A percentile compares a stretch with the other conserved stretches of the same genome.
phyloP scores from a whole-genome alignment of 2,888 invertebrate species.

The Drosophila melanosoma region DNA sequence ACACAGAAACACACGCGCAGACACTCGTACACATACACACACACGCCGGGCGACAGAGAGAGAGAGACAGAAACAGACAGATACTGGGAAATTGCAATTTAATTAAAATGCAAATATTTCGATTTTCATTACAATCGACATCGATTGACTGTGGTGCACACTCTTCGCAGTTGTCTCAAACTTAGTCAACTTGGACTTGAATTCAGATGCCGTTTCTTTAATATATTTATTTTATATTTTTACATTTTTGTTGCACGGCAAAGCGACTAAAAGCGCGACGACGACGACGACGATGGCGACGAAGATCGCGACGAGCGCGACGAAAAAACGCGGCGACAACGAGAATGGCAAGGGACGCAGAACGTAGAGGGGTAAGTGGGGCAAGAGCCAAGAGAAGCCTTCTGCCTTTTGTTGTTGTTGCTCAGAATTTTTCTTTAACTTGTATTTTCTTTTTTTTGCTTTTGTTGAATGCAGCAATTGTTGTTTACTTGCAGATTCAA shows the following conservation, averaged over 20 bases:
- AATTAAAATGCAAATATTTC: slow-evolving; percentile 64
- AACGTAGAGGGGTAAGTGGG: neutral
- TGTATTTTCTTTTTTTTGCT: neutral
- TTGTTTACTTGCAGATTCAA: neutral
- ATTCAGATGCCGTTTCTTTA: slow-evolving; percentile 34
- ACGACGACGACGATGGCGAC: slow-evolving; percentile 28
- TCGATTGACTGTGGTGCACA: slow-evolving; percentile 21
- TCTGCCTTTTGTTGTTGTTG: slow-evolving; percentile 7
- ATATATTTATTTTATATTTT: slow-evolving; percentile 19
- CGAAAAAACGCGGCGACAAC: slow-evolving; percentile 62
- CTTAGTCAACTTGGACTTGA: slow-evolving; percentile 24
- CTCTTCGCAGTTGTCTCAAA: slow-evolving; percentile 29
- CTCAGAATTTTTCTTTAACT: slow-evolving; percentile 26
- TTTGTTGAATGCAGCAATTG: neutral
- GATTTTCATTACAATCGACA: slow-evolving; percentile 56
- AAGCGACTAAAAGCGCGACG: slow-evolving; percentile 39
- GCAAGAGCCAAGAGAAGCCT: slow-evolving; percentile 2
- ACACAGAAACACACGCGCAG: slow-evolving; percentile 17
- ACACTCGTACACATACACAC: slow-evolving; percentile 10
- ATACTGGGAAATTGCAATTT: slow-evolving; percentile 54
- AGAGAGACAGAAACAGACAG: slow-evolving; percentile 2
- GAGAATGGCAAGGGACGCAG: slow-evolving; percentile 11
- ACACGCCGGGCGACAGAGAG: slow-evolving; percentile 3
- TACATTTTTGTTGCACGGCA: slow-evolving; percentile 57
- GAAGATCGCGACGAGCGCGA: slow-evolving; percentile 42